Evolutionary conservation across 1,140 invertebrate genomes (phyloP).

Genomic region (Dendrolimus kikuchii): DNA sequence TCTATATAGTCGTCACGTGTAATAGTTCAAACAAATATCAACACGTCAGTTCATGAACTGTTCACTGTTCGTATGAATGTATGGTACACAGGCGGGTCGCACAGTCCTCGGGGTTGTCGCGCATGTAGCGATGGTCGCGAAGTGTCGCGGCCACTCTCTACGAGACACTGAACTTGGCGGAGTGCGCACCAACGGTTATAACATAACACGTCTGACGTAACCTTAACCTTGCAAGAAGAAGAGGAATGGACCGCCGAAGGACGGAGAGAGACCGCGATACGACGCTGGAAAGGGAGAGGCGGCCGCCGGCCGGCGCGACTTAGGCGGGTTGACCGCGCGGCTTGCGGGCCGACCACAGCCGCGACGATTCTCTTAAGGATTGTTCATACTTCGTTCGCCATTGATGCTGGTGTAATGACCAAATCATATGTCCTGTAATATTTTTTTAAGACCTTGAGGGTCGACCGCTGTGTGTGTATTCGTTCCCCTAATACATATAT

Average conservation of each 20-base stretch:
- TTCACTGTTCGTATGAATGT: conserved; percentile 58
- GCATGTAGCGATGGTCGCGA: conserved; percentile 46
- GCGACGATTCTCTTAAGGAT: too few species aligned
- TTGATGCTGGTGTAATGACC: too few species aligned
- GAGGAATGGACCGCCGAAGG: conserved; percentile 70
- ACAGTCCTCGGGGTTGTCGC: conserved; percentile 54
- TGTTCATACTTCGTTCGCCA: too few species aligned
- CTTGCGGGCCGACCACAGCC: conserved; percentile 13
- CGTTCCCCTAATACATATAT: too few species aligned
- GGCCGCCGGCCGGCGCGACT: conserved; percentile 32
- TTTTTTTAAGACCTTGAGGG: too few species aligned
- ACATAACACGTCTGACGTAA: conserved; percentile 72
- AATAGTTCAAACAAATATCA: conserved; percentile 63
- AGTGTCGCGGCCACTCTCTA: conserved; percentile 67
- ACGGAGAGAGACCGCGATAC: conserved; percentile 69
- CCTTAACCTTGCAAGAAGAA: conserved; percentile 73
- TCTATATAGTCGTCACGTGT: conserved; percentile 33
- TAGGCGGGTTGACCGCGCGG: conserved; percentile 14
- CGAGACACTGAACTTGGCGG: conserved; percentile 73
- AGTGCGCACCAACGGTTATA: conserved; percentile 72
- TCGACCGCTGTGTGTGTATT: too few species aligned
- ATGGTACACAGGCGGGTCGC: conserved; percentile 43
- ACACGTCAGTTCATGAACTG: conserved; percentile 68
- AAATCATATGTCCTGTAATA: too few species aligned
- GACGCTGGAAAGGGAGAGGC: conserved; percentile 66